Evolutionary conservation across 2,113 vertebrate genomes (phyloP), one percentile per base, ranked within the genome.

Genomic region (Vimba vimba): DNA sequence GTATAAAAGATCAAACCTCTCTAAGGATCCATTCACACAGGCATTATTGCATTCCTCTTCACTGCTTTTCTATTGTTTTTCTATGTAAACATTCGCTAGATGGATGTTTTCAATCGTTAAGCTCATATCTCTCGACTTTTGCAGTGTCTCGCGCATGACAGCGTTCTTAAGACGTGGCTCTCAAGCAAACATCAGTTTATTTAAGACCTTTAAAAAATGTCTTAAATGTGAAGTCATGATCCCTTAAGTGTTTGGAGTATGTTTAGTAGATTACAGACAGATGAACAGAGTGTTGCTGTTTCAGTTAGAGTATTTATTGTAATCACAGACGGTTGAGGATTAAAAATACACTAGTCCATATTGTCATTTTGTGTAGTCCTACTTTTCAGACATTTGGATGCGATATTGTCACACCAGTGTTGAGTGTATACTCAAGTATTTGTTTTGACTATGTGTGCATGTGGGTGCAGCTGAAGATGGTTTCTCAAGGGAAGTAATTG

Each of bases 401-500:
- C 4, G 11, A 52, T 77, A 30, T 52, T 30, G 25, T 30, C 25
- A 12, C 73, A 7, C 8, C 15, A 76, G 47, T 55, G 17, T 52
- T 77, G 75, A 19, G 19, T 33, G 21, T 68, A 7, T 55, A 52
- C 27, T 36, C 19, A 45, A 25, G 10, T 84, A 15, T 64, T 9
- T 47, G 11, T 62, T 57, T 33, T 60, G 13, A 45, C 64, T 85
- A 55, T 82, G 25, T 86, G 11, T 82, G 7, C 11, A 52, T 27
- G 19, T 59, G 68, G 55, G 30, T 84, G 21, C 66, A 89, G 88
- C 75, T 68, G 64, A 73, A 27, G 62, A 77, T 59, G 47, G 79
- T 13, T 60, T 79, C 69, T 68, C 85, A 64, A 87, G 86, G 30
- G 86, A 87, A 27, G 95, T 97, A 83, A 93, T 93, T 85, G 91